Conservation (phyloP, 1,140 invertebrate genomes). For the Anastrepha ludens region DNA sequence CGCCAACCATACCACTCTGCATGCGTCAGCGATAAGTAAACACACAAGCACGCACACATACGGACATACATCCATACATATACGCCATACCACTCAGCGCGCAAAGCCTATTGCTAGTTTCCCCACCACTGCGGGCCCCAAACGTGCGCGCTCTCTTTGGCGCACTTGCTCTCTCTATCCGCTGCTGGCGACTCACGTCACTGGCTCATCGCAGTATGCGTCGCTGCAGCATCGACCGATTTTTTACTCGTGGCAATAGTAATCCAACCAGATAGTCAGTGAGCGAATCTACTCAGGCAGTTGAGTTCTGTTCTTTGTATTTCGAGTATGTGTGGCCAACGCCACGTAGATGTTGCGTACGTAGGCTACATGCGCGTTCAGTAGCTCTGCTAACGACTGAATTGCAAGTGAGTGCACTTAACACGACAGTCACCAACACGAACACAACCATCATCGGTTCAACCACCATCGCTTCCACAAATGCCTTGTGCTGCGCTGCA, state of each 20-base stretch:
- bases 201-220: background rate
- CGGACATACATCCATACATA: background rate
- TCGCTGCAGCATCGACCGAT: background rate
- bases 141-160: background rate
- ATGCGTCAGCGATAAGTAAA: slow-evolving; percentile 46
- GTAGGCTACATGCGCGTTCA: background rate
- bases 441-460: background rate
- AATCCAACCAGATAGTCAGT: background rate
- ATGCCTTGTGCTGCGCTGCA: background rate
- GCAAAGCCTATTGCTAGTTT: background rate
- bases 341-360: background rate
- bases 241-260: slow-evolving; percentile 19
- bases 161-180: background rate
- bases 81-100: background rate
- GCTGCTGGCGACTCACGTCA: background rate
- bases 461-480: background rate
- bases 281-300: slow-evolving; percentile 16
- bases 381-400: background rate
- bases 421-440: background rate
- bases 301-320: slow-evolving; percentile 42
- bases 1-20: slow-evolving; percentile 24
- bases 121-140: background rate
- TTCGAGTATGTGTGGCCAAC: background rate
- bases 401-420: slow-evolving; percentile 12
- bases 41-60: background rate